These are phyloP conservation scores for Pentamera pediparva DNA, from an alignment of 53 echinoderm and acorn worm species.

Conservation along the genomic window DNA sequence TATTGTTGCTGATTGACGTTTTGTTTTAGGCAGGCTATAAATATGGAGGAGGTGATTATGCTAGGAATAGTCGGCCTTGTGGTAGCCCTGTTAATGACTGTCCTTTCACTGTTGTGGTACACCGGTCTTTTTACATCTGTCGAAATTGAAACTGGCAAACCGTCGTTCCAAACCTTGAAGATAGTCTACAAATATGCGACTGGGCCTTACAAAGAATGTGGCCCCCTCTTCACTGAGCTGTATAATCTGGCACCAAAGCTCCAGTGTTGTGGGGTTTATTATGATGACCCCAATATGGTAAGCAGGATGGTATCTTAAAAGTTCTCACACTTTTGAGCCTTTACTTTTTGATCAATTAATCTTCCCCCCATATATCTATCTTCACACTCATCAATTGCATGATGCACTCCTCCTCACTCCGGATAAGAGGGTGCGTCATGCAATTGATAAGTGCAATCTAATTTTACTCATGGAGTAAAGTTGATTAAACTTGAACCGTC, in stretches of 20 bases:
- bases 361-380: too few species aligned
- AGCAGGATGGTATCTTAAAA: too few species aligned
- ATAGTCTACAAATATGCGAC: conserved; percentile 80
- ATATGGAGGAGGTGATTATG: conserved; percentile 61
- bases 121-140: conserved; percentile 68
- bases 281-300: conserved; percentile 87
- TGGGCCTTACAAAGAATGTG: conserved; percentile 64
- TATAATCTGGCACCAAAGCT: conserved; percentile 52
- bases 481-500: too few species aligned
- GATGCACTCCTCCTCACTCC: too few species aligned
- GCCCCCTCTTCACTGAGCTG: conserved; percentile 71
- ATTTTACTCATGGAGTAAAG: too few species aligned
- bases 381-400: too few species aligned
- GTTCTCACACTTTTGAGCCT: too few species aligned
- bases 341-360: too few species aligned
- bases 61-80: conserved; percentile 58
- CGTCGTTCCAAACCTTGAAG: conserved; percentile 59
- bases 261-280: conserved; percentile 68
- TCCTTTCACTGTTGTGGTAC: conserved; percentile 55
- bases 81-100: conserved; percentile 52
- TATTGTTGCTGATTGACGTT: too few species aligned
- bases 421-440: too few species aligned
- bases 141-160: conserved; percentile 74
- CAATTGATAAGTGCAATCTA: too few species aligned
- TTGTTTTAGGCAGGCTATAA: too few species aligned